A percentile compares a stretch with the other conserved stretches of the same genome.
Conservation (phyloP, 2,113 vertebrate genomes). For the Gracilinanus agilis region DNA sequence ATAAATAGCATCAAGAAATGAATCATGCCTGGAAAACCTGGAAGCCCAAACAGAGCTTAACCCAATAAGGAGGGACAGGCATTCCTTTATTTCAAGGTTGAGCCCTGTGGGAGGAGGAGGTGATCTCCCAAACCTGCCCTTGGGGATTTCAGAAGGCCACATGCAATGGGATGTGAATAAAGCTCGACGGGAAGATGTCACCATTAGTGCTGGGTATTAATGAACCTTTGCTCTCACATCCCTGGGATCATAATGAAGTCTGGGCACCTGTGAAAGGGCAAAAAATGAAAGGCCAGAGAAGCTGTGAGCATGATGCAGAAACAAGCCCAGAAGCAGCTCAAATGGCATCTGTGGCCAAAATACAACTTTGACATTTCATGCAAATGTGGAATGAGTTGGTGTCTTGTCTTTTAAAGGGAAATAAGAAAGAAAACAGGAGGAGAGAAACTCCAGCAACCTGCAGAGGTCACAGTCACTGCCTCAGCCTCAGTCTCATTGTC, state of each 20-base stretch:
- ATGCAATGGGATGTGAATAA: neutral
- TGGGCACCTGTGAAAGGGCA: conserved; percentile 22
- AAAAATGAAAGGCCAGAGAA: conserved; percentile 60
- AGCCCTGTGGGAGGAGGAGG: neutral
- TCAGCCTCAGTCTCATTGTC: conserved; percentile 97
- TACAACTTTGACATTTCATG: conserved; percentile 83
- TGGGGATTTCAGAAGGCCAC: neutral
- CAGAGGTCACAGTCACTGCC: conserved; percentile 91
- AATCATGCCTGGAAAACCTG: neutral
- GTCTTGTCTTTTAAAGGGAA: conserved; percentile 78
- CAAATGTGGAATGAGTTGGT: conserved; percentile 81
- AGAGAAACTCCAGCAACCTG: conserved; percentile 94
- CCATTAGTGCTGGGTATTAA: neutral
- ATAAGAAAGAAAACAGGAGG: conserved; percentile 78
- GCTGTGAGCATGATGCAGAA: conserved; percentile 75
- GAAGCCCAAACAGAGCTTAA: neutral
- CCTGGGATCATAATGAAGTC: neutral
- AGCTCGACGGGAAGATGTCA: neutral
- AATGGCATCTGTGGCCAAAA: conserved; percentile 70
- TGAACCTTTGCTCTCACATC: conserved; percentile 57
- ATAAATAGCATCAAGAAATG: neutral
- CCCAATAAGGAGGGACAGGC: neutral
- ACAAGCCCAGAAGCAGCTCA: conserved; percentile 78
- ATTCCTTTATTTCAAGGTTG: neutral
- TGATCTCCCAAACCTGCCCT: too few relatives aligned